These are phyloP conservation scores for Platyscapa corneri DNA, from an alignment of 1,140 invertebrate genomes.

Conservation along the genomic window DNA sequence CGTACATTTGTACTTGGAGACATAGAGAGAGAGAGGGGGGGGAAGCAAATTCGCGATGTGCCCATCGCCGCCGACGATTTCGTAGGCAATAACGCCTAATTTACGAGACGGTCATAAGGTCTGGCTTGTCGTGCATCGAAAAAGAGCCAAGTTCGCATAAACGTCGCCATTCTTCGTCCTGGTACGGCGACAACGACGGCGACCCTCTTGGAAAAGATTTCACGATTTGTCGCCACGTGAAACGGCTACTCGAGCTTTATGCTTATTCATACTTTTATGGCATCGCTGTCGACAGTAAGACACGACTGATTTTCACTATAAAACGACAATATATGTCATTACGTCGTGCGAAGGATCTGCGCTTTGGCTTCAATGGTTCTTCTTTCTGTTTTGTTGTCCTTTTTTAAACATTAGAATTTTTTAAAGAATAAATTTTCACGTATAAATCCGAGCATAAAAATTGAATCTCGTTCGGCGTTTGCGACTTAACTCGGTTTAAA, in stretches of 20 bases:
- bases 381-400: not conserved
- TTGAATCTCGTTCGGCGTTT: not conserved
- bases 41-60: not conserved
- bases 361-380: not conserved
- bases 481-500: not conserved
- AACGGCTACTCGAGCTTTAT: conserved; percentile 40
- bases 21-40: not conserved
- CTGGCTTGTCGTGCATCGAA: not conserved
- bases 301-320: conserved; percentile 34
- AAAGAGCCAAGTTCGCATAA: conserved; percentile 22
- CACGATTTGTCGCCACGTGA: conserved; percentile 40
- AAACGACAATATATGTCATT: conserved; percentile 17
- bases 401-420: not conserved
- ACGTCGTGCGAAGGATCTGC: not conserved
- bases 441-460: not conserved
- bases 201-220: conserved; percentile 1
- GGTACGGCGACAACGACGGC: not conserved
- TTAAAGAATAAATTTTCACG: not conserved
- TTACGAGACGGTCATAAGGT: conserved; percentile 41
- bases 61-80: not conserved
- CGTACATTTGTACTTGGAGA: too few relatives aligned
- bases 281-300: conserved; percentile 5
- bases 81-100: conserved; percentile 47
- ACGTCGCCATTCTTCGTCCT: conserved; percentile 12
- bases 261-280: conserved; percentile 44